These are phyloP conservation scores for Ditula angustiorana DNA, from an alignment of 2,888 invertebrate species.

Conservation along the genomic window DNA sequence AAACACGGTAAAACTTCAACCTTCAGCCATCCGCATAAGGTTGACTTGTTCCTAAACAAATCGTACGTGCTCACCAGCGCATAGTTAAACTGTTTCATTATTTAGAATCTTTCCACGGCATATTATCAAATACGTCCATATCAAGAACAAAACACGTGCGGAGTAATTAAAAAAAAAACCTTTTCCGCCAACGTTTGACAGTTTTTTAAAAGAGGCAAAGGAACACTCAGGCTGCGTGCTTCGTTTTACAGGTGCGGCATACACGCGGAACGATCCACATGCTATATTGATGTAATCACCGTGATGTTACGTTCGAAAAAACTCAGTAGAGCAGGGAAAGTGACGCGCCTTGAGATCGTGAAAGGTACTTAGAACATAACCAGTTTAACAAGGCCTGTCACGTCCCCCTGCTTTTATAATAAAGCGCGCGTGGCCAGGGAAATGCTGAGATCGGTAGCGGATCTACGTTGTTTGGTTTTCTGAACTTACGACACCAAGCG, in stretches of 20 bases:
- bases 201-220: slow-evolving; percentile 26
- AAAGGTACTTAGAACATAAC: slow-evolving; percentile 79
- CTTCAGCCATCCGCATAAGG: not conserved
- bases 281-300: slow-evolving; percentile 81
- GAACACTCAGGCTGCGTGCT: slow-evolving; percentile 44
- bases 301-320: slow-evolving; percentile 80
- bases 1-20: slow-evolving; percentile 11
- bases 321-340: slow-evolving; percentile 82
- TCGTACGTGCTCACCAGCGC: slow-evolving; percentile 32
- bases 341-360: slow-evolving; percentile 81
- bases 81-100: slow-evolving; percentile 37
- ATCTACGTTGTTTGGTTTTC: slow-evolving; percentile 60
- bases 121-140: slow-evolving; percentile 35
- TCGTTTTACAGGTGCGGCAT: slow-evolving; percentile 67
- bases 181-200: slow-evolving; percentile 9
- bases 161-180: slow-evolving; percentile 18
- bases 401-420: slow-evolving; percentile 51
- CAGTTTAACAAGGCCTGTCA: slow-evolving; percentile 60
- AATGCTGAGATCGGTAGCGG: slow-evolving; percentile 62
- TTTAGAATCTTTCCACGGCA: slow-evolving; percentile 35
- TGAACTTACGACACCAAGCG: slow-evolving; percentile 78
- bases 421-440: slow-evolving; percentile 46
- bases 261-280: slow-evolving; percentile 74
- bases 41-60: not conserved
- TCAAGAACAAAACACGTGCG: slow-evolving; percentile 25